Evolutionary conservation across 2,888 invertebrate species (phyloP).

Genomic region (Aphelenchoides bicaudatus): DNA sequence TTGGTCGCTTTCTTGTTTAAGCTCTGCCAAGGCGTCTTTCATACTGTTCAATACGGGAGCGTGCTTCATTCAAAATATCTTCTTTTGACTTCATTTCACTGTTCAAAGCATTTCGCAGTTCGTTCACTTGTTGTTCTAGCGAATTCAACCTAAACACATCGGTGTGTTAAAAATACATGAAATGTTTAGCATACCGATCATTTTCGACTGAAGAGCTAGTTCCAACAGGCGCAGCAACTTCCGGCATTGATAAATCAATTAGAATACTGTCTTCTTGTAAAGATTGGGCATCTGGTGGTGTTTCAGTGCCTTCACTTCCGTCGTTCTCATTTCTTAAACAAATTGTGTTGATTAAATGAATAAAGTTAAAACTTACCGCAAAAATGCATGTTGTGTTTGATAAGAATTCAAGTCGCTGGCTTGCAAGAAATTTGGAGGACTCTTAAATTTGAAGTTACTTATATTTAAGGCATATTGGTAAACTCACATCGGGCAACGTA

Average conservation of each 20-base stretch:
- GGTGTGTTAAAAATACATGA: no score
- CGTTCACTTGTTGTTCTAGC: slow-evolving; percentile 69
- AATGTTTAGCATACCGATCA: no score
- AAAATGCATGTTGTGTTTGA: slow-evolving; percentile 77
- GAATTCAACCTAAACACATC: no score
- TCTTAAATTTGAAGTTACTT: slow-evolving; percentile 62
- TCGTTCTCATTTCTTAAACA: slow-evolving; percentile 41
- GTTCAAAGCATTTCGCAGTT: slow-evolving; percentile 65
- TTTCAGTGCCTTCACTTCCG: slow-evolving; percentile 39
- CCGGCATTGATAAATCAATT: slow-evolving; percentile 38
- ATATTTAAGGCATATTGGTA: not conserved
- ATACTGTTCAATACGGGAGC: slow-evolving; percentile 57
- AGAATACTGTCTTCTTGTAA: slow-evolving; percentile 33
- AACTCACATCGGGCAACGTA: slow-evolving; percentile 75
- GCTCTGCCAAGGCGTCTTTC: slow-evolving; percentile 60
- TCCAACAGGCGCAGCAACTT: slow-evolving; percentile 24
- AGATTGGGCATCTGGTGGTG: slow-evolving; percentile 50
- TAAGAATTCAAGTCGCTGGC: slow-evolving; percentile 88
- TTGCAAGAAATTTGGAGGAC: slow-evolving; percentile 88
- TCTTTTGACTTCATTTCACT: slow-evolving; percentile 70
- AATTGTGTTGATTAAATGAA: no score
- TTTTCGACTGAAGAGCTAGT: no score
- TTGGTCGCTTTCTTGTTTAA: slow-evolving; percentile 58
- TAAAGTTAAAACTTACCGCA: no score
- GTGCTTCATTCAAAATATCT: slow-evolving; percentile 65